These are phyloP conservation scores for Rhea americana DNA, from an alignment of 2,113 vertebrate genomes.

Conservation along the genomic window DNA sequence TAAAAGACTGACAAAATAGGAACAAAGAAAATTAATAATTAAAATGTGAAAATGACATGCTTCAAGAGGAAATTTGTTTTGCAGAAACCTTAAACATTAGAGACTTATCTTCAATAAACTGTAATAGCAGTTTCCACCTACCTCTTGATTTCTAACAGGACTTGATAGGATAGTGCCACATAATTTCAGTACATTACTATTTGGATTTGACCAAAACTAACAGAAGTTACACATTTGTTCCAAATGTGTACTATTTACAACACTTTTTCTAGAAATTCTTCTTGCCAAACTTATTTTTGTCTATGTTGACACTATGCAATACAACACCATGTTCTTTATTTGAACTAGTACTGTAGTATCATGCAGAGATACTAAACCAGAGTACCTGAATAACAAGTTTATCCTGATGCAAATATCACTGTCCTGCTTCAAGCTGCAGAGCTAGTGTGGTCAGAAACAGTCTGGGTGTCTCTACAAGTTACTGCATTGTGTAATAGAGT, in stretches of 20 bases:
- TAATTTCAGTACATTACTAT: background rate
- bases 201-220: background rate
- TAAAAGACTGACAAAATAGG: background rate
- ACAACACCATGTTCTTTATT: background rate
- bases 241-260: background rate
- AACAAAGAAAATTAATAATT: background rate
- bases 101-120: background rate
- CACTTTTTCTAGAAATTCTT: background rate
- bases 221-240: background rate
- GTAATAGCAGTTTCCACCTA: background rate
- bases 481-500: background rate
- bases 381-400: background rate
- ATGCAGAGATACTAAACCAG: background rate
- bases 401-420: background rate
- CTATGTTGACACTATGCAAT: background rate
- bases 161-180: background rate
- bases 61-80: background rate
- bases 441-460: background rate
- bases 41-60: background rate
- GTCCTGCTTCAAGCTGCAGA: background rate
- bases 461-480: background rate
- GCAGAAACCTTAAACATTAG: background rate
- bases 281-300: background rate
- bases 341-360: background rate
- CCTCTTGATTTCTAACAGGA: background rate